Base-by-base conservation (phyloP, 2,888 invertebrate genomes). In the Drosophila cracens region DNA sequence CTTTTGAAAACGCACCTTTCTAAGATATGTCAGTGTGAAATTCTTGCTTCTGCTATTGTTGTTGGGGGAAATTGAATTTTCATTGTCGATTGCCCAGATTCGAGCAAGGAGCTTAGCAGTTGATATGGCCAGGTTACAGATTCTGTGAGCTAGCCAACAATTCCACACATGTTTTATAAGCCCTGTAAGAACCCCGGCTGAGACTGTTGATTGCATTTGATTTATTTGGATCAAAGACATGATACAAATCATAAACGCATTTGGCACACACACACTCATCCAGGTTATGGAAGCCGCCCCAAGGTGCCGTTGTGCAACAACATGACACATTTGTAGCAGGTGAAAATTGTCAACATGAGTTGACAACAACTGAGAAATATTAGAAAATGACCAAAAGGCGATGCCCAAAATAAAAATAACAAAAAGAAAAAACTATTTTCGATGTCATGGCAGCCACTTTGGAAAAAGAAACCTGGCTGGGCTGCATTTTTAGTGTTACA, bases 261-360 rank as follows among this genome's bases (percentile, higher is more conserved):
- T 82, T 84, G 82, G 70, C 2, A 11, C 29, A 51, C 4, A 57
- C 29, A 21, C 54, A 54, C 33, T 25, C 43, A 46, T 13, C n/a
- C 43, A 16, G n/a, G 34, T 38, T 40, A 40, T 10, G 0, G 40
- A 21, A 43, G 1, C 25, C 31, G 29, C 34, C 48, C 43, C n/a
- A 49, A 53, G 33, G 67, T 46, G 54, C 13, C 16, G 16, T 33
- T 43, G 21, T 25, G 21, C 65, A 40, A n/a, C 54, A 40, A 64
- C 77, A 66, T 69, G 70, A 51, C 82, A 73, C 73, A 89, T 84
- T 89, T 85, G 90, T 79, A 67, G 59, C 77, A 86, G 90, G 85
- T 90, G 88, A 90, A 86, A 86, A 86, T 86, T 90, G 88, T 72
- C 81, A 90, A 90, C 85, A 90, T 90, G 88, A 90, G 88, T 90